Evolutionary conservation across 2,113 vertebrate genomes (phyloP).

Genomic region (Ardeotis arabs): DNA sequence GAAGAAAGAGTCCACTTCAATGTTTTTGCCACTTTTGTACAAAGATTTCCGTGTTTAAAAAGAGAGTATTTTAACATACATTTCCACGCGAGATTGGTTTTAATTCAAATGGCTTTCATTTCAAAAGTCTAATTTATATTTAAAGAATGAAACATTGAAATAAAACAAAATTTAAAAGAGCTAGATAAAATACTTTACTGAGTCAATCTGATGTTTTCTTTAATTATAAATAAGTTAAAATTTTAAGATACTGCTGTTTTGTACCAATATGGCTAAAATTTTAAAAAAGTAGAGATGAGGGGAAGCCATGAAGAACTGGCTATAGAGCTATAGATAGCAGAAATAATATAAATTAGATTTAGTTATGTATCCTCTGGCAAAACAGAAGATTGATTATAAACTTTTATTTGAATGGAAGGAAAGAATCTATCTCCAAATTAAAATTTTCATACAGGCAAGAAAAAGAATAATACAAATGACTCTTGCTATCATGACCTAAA

Average conservation of each 20-base stretch:
- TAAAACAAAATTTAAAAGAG: not conserved
- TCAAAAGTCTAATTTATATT: not conserved
- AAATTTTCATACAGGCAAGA: conserved; percentile 26
- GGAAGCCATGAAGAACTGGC: not conserved
- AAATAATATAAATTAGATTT: not conserved
- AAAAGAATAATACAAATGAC: not conserved
- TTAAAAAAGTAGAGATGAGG: not conserved
- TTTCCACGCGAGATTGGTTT: not conserved
- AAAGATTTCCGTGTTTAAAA: not conserved
- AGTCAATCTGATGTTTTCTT: not conserved
- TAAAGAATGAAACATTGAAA: not conserved
- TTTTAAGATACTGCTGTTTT: not conserved
- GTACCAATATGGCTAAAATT: not conserved
- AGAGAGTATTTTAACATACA: not conserved
- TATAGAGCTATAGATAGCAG: not conserved
- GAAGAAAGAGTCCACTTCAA: not conserved
- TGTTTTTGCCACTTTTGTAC: not conserved
- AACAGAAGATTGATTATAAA: conserved; percentile 45
- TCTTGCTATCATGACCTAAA: not conserved
- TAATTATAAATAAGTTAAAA: not conserved
- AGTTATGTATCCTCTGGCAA: conserved; percentile 31
- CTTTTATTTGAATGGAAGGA: conserved; percentile 45
- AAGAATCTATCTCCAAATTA: conserved; percentile 51
- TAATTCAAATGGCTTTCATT: not conserved
- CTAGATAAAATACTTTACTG: not conserved